A percentile compares a stretch with the other conserved stretches of the same genome.
Evolutionary conservation across 2,113 vertebrate genomes (phyloP).

Genomic region (Eptesicus fuscus): DNA sequence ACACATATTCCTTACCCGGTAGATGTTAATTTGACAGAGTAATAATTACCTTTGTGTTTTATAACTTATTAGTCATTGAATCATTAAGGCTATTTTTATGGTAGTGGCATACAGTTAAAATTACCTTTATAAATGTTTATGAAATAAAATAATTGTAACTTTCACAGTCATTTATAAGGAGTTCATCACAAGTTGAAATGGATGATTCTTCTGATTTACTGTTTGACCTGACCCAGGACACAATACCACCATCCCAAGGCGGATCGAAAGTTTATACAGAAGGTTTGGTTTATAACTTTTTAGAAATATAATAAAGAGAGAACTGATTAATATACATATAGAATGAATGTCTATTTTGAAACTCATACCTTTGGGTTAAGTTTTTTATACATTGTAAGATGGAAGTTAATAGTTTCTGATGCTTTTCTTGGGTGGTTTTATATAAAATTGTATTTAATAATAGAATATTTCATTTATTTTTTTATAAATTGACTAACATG

Average conservation of each 20-base stretch:
- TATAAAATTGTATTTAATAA: slow-evolving; percentile 17
- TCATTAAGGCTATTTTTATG: slow-evolving; percentile 20
- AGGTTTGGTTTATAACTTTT: slow-evolving; percentile 83
- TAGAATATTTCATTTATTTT: slow-evolving; percentile 24
- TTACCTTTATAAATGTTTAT: slow-evolving; percentile 50
- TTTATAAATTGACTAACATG: background rate
- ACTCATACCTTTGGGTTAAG: background rate
- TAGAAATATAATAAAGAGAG: slow-evolving; percentile 54
- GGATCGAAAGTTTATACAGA: slow-evolving; percentile 83
- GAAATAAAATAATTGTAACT: slow-evolving; percentile 62
- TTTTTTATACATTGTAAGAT: background rate
- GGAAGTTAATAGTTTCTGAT: slow-evolving; percentile 13
- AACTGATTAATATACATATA: slow-evolving; percentile 28
- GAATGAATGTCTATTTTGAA: slow-evolving; percentile 47
- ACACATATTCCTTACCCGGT: background rate
- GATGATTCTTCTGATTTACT: slow-evolving; percentile 83
- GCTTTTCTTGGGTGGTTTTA: background rate
- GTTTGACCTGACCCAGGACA: slow-evolving; percentile 78
- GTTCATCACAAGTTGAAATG: slow-evolving; percentile 81
- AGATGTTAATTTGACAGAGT: slow-evolving; percentile 1
- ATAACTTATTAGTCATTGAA: slow-evolving; percentile 7
- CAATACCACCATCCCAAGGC: slow-evolving; percentile 82
- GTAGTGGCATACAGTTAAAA: slow-evolving; percentile 40
- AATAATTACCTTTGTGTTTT: slow-evolving; percentile 29
- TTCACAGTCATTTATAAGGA: slow-evolving; percentile 88